phyloP scores from a whole-genome alignment of 2,113 vertebrate species.

The Ceyx margarethae region DNA sequence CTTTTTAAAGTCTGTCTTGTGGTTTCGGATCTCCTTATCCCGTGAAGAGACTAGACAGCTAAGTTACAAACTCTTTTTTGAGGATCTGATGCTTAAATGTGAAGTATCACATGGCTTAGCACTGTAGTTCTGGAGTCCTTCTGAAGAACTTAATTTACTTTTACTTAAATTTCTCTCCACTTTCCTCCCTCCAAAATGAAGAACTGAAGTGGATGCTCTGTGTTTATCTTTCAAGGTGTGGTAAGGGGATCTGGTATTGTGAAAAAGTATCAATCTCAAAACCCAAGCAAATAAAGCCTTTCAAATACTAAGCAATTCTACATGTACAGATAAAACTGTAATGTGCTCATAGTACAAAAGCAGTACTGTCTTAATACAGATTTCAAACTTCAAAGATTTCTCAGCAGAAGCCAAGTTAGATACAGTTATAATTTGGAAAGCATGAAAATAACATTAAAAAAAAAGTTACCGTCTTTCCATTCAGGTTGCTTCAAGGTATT shows the following conservation, averaged over 20 bases:
- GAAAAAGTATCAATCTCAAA: neutral
- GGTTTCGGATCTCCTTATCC: neutral
- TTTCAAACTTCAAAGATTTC: neutral
- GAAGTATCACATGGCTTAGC: neutral
- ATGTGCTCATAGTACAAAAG: neutral
- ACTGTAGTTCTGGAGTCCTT: accelerated
- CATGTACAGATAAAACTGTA: neutral
- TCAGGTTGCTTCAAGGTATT: neutral
- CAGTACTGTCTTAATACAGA: neutral
- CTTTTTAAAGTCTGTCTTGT: neutral
- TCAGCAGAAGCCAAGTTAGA: neutral
- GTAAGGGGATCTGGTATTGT: neutral
- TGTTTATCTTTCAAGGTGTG: neutral
- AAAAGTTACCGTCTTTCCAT: slow-evolving; percentile 74
- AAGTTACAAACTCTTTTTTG: neutral
- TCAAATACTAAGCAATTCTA: neutral
- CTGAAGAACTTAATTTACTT: neutral
- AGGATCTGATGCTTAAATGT: neutral
- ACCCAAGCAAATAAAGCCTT: neutral
- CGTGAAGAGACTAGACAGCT: neutral
- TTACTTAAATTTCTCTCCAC: neutral
- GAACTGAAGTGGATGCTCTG: neutral
- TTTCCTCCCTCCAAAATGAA: neutral
- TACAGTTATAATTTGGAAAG: neutral
- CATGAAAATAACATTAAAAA: neutral